Conservation (phyloP, 2,797 vertebrate genomes). For the Sparidentex hasta region DNA sequence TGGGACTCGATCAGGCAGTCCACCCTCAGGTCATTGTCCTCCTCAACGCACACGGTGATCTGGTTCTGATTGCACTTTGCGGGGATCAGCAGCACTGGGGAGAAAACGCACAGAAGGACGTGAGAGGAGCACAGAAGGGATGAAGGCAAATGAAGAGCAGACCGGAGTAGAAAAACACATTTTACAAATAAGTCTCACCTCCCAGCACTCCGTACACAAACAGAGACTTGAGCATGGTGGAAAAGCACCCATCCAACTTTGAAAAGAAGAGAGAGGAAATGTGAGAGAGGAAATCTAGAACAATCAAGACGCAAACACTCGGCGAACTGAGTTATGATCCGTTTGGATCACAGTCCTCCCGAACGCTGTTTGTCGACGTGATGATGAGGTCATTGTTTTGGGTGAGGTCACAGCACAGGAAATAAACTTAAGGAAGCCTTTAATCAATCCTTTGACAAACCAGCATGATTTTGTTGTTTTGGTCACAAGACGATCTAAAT, state of each 20-base stretch:
- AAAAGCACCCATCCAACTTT: constrained; percentile 61
- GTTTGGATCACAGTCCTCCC: neutral
- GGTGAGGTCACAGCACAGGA: constrained; percentile 4
- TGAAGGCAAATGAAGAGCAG: neutral
- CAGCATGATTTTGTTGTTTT: neutral
- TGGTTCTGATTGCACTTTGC: constrained; percentile 37
- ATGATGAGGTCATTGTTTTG: constrained; percentile 12
- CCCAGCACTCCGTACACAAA: constrained; percentile 72
- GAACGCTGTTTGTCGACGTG: neutral
- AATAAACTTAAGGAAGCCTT: neutral
- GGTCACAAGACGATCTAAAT: neutral
- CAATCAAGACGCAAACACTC: neutral
- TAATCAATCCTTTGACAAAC: neutral
- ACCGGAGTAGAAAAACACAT: neutral
- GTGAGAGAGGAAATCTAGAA: neutral
- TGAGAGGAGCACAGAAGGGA: neutral
- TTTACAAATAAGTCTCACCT: constrained; percentile 65
- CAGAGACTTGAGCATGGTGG: constrained; percentile 76
- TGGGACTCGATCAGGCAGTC: constrained; percentile 77
- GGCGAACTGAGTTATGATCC: neutral
- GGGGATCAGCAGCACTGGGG: constrained; percentile 74
- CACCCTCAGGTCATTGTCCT: constrained; percentile 82
- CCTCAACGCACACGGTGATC: constrained; percentile 81
- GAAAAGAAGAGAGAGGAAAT: constrained; percentile 5
- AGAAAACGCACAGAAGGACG: constrained; percentile 27